Evolutionary conservation across 1,140 invertebrate species (phyloP).

Genomic region (Aethina tumida): DNA sequence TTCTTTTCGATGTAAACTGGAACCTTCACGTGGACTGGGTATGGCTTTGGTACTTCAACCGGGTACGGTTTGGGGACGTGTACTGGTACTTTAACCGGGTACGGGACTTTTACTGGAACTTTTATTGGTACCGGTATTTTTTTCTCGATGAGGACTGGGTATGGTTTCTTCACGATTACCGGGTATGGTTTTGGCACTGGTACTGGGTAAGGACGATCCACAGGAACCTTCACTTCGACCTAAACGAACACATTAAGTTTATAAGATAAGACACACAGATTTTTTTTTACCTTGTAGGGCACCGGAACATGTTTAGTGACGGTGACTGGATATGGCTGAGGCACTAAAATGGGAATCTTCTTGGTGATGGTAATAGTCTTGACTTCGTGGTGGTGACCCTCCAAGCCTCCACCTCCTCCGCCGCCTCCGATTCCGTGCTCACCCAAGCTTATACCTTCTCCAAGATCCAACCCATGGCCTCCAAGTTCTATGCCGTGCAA

Average conservation of each 20-base stretch:
- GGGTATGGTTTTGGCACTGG: conserved; percentile 47
- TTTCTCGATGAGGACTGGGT: conserved; percentile 32
- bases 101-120: conserved; percentile 31
- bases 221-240: conserved; percentile 40
- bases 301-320: conserved; percentile 33
- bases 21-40: conserved; percentile 38
- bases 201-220: conserved; percentile 36
- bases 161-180: conserved; percentile 36
- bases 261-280: no score
- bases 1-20: conserved; percentile 25
- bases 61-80: conserved; percentile 31
- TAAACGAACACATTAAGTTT: no score
- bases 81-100: conserved; percentile 26
- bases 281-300: conserved; percentile 39
- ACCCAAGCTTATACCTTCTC: conserved; percentile 9
- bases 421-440: conserved; percentile 12
- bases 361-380: conserved; percentile 30
- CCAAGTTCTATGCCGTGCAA: conserved; percentile 14
- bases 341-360: conserved; percentile 28
- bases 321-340: conserved; percentile 28
- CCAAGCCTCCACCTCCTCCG: conserved; percentile 8
- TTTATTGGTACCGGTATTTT: conserved; percentile 33
- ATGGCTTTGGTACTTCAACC: conserved; percentile 32
- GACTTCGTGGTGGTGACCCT: conserved; percentile 15
- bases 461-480: conserved; percentile 2